These are phyloP conservation scores for Chloroclystis v-ata DNA, from an alignment of 2,888 invertebrate genomes.

Conservation along the genomic window DNA sequence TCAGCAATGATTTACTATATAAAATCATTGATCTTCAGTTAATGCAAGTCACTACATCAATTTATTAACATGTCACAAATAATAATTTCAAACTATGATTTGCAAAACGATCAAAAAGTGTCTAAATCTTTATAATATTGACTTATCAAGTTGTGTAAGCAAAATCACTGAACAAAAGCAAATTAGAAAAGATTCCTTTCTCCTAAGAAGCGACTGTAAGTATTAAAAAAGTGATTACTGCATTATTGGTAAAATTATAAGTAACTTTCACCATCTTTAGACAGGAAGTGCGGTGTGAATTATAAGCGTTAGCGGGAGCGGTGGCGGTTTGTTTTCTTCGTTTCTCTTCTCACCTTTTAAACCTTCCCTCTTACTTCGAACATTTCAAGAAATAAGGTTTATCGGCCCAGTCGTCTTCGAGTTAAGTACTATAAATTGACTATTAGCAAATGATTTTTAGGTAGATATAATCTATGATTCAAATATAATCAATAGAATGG, in stretches of 20 bases:
- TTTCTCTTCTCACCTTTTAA: no score
- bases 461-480: no score
- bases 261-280: conserved; percentile 14
- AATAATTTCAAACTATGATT: not conserved
- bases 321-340: no score
- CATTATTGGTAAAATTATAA: conserved; percentile 18
- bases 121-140: not conserved
- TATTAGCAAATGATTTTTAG: no score
- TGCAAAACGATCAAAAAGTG: not conserved
- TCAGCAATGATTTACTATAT: no score
- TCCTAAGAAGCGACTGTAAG: conserved; percentile 18
- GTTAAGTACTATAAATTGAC: no score
- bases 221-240: conserved; percentile 19
- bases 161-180: conserved; percentile 12
- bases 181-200: conserved; percentile 20
- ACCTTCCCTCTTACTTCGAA: no score
- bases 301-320: conserved; percentile 11
- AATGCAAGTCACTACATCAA: not conserved
- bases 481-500: no score
- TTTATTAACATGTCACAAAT: no score
- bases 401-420: no score
- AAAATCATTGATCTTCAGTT: not conserved
- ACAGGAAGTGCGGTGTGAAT: conserved; percentile 9
- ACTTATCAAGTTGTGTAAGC: not conserved
- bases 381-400: no score